Conservation (phyloP, 2,797 vertebrate species). For the Sus cebifrons region DNA sequence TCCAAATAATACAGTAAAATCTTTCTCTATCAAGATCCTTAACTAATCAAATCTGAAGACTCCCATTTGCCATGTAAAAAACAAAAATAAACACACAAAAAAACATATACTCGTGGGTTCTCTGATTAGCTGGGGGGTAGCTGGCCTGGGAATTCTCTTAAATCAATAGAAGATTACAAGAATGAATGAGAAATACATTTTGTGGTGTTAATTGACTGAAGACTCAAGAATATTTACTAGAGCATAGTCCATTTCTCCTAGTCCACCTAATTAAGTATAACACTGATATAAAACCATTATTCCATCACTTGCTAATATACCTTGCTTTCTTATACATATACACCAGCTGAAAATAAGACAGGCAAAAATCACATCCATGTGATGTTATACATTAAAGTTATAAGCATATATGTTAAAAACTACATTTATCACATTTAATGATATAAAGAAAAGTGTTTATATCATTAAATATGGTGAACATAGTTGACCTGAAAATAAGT, state of each 20-base stretch:
- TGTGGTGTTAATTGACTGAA: neutral
- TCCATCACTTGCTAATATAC: neutral
- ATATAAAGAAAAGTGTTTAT: neutral
- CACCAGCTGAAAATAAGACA: neutral
- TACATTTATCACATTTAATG: neutral
- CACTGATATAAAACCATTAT: neutral
- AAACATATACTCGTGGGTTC: neutral
- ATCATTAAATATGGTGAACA: neutral
- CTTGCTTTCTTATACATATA: neutral
- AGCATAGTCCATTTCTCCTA: neutral
- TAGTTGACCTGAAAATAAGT: conserved; percentile 27
- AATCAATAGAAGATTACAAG: neutral
- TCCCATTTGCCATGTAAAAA: neutral
- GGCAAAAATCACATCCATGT: neutral
- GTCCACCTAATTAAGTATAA: neutral
- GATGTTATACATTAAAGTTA: neutral
- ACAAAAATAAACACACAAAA: neutral
- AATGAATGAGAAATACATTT: neutral
- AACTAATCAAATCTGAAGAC: neutral
- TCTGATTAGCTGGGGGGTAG: neutral
- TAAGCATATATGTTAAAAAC: neutral
- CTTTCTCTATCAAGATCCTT: neutral
- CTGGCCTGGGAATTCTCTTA: neutral
- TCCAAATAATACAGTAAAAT: neutral
- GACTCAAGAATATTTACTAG: neutral